Percentiles rank a stretch among this genome's conserved stretches.
These are phyloP conservation scores for Sceliomorpha sp. DNA, from an alignment of 2,888 invertebrate species.

Conservation along the genomic window DNA sequence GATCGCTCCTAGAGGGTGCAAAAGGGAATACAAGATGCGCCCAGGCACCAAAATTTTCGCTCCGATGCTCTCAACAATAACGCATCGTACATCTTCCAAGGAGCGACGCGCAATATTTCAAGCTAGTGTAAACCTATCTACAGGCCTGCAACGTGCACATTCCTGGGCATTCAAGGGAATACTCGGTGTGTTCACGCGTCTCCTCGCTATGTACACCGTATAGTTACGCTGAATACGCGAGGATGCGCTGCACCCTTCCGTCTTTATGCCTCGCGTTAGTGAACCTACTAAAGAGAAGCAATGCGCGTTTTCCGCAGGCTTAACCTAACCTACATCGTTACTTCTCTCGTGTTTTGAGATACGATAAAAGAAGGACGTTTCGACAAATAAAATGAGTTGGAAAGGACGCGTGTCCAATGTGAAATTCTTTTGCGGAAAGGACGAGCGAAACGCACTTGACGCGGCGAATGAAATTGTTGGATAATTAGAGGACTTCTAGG, in stretches of 20 bases:
- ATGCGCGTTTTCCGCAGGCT: conserved; percentile 23
- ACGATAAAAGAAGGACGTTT: too few relatives aligned
- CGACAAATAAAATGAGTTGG: too few relatives aligned
- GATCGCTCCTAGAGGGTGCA: conserved; percentile 42
- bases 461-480: too few relatives aligned
- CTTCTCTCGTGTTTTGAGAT: not conserved
- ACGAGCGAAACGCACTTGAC: too few relatives aligned
- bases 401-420: too few relatives aligned
- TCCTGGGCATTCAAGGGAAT: conserved; percentile 47
- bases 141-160: conserved; percentile 42
- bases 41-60: conserved; percentile 77
- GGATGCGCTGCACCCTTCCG: conserved; percentile 18
- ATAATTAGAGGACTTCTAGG: too few relatives aligned
- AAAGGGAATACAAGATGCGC: conserved; percentile 62
- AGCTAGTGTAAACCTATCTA: conserved; percentile 64
- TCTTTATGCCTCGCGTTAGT: conserved; percentile 24
- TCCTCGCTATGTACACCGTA: conserved; percentile 39
- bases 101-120: conserved; percentile 77
- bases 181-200: conserved; percentile 46
- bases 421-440: too few relatives aligned
- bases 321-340: conserved; percentile 19
- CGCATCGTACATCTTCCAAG: conserved; percentile 77
- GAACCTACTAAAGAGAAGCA: conserved; percentile 5
- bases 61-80: conserved; percentile 78
- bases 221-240: conserved; percentile 23